Base-by-base conservation (phyloP, 2,113 vertebrate genomes). In the Sialia sialis region DNA sequence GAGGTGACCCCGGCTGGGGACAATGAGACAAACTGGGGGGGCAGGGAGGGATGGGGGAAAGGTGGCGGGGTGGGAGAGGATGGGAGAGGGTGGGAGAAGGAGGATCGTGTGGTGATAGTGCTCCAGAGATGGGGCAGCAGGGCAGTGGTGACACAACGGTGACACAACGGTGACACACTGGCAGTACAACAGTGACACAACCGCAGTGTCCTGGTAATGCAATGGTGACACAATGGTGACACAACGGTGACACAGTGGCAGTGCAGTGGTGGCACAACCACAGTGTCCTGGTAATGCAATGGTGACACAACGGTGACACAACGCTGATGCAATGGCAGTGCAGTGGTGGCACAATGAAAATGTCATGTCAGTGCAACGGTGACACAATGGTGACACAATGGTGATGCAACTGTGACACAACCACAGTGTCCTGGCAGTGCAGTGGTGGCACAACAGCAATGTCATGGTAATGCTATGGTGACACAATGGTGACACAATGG, bases 21-120 rank as follows among this genome's bases (percentile, higher is more conserved):
- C 6, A 27, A 7, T 4, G 54, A 4, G 6, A 5, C 16, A 38
- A 52, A 56, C 2, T 1, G 8, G 20, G 0, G 27, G 56, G 78
- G 51, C 9, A 18, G 68, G 2, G 63, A 0, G 3, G 83, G 78
- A 4, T 64, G 43, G 5, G 39, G 63, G 54, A 55, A 11, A 12
- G 16, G 38, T 2, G 6, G 2, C 0, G 5, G 26, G 41, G 2
- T 6, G 34, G 34, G 30, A 44, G 6, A 1, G 27, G 2, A 5
- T 4, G 29, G 32, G 7, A 8, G 3, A 16, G 13, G 19, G 10
- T 22, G 15, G 22, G 16, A 75, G 6, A 6, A 6, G 38, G 26
- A 44, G 32, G n/a, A 19, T 32, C 2, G 1, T 2, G 43, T 0
- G 2, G 5, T 8, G 64, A 9, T 8, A 41, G 38, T 2, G 5